Conservation (phyloP, 2,888 invertebrate species). For the Chymomyza fuscimana region DNA sequence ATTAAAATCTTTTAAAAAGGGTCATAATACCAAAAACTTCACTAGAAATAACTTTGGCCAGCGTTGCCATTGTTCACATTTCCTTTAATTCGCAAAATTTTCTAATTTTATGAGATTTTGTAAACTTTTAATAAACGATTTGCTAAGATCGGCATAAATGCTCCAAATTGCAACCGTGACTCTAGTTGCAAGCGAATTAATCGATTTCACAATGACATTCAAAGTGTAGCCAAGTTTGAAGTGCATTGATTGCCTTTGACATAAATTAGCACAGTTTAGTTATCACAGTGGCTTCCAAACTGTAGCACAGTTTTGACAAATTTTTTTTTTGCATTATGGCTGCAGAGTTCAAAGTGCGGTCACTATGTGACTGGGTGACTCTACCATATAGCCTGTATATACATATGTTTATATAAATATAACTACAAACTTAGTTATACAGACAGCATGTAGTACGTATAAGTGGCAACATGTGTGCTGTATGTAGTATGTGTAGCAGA, state of each 20-base stretch:
- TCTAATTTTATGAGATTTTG: no score
- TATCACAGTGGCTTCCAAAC: not conserved
- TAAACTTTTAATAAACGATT: no score
- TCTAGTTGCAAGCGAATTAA: not conserved
- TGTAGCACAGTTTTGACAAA: not conserved
- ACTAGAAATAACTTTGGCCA: no score
- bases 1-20: no score
- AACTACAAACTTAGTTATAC: no score
- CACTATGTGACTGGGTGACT: slow-evolving; percentile 66
- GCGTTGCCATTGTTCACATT: no score
- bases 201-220: not conserved
- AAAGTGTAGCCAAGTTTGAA: not conserved
- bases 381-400: not conserved
- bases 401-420: no score
- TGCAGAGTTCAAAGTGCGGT: slow-evolving; percentile 60
- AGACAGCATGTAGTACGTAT: slow-evolving; percentile 10
- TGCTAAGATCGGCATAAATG: no score
- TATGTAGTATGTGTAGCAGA: slow-evolving; percentile 20
- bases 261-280: not conserved
- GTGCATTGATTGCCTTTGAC: not conserved
- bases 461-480: slow-evolving; percentile 23
- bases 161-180: no score
- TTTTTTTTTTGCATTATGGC: not conserved
- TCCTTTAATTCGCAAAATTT: no score
- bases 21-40: no score